Evolutionary conservation across 2,797 vertebrate genomes (phyloP), one percentile per base, ranked within the genome.

Genomic region (Epinephelus awoara): DNA sequence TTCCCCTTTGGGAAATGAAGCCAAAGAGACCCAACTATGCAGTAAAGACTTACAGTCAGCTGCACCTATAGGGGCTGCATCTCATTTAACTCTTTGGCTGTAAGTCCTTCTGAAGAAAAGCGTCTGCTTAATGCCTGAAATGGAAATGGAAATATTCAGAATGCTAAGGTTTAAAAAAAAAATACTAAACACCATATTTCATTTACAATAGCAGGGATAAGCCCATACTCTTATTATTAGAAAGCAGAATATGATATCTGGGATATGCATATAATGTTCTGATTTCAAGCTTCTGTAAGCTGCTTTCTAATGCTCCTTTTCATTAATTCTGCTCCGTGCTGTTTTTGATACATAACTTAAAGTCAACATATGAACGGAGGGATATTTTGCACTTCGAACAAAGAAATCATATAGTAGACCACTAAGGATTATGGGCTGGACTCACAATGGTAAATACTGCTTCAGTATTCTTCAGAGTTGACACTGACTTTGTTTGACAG

Each of bases 161-260:
- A 27, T 49, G 15, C 34, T 34, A 7, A 34, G 34, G 34, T 34
- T 34, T 34, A 8, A 34, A 8, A 34, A 29, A 29, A 34, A 34
- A 34, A 34, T 34, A 42, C 29, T 6, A n/a, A 14, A 7, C 49
- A 77, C 7, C 44, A 10, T 21, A 50, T 55, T 61, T 75, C 18
- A 57, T 49, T 59, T 56, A 47, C 52, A 79, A 67, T 8, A 54
- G 63, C 64, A 2, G 67, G 52, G 64, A 67, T 79, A 49, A 83
- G 58, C 74, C 72, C 21, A 15, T 2, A 9, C 18, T 34, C 29
- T 27, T 42, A 64, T 62, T 63, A 73, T 54, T 44, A 47, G 21
- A 40, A 52, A 47, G 51, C 55, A 46, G 4, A 29, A 19, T 62
- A 49, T 34, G 42, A 68, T 61, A 72, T 49, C 61, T n/a, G 55